These are phyloP conservation scores for Myotis brandtii DNA, from an alignment of 2,113 vertebrate genomes.

Conservation along the genomic window DNA sequence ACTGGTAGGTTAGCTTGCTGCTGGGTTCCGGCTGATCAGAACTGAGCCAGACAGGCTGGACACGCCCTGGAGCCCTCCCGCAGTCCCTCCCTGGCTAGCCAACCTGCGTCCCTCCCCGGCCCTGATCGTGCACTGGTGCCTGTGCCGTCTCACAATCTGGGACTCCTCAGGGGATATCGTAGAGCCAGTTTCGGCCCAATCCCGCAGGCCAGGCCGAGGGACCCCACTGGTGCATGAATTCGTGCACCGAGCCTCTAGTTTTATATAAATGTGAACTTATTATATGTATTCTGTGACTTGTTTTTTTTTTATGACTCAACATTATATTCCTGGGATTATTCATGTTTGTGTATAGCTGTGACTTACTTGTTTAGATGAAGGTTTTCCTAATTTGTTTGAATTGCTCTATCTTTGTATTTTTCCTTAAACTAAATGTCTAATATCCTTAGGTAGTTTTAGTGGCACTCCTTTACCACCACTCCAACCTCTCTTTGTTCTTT, in stretches of 20 bases:
- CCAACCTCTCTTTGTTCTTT: not conserved
- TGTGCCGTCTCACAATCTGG: no score
- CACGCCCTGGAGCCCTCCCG: no score
- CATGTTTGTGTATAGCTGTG: not conserved
- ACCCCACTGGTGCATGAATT: no score
- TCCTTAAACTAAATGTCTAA: not conserved
- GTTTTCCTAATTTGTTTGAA: not conserved
- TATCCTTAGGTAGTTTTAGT: not conserved
- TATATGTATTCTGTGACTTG: not conserved
- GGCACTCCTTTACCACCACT: not conserved
- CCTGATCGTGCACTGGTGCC: no score
- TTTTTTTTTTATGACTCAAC: not conserved
- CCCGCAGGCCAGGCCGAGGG: no score
- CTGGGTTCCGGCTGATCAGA: no score
- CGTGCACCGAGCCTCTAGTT: not conserved
- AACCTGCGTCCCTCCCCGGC: no score
- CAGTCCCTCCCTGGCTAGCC: no score
- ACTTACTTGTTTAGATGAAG: not conserved
- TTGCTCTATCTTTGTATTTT: slow-evolving; percentile 49
- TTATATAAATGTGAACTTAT: not conserved
- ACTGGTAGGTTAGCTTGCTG: no score
- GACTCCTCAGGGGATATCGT: no score
- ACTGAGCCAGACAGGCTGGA: no score
- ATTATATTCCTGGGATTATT: not conserved
- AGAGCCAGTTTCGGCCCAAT: no score